Conservation (phyloP, 2,888 invertebrate genomes). For the Oscheius sp. region DNA sequence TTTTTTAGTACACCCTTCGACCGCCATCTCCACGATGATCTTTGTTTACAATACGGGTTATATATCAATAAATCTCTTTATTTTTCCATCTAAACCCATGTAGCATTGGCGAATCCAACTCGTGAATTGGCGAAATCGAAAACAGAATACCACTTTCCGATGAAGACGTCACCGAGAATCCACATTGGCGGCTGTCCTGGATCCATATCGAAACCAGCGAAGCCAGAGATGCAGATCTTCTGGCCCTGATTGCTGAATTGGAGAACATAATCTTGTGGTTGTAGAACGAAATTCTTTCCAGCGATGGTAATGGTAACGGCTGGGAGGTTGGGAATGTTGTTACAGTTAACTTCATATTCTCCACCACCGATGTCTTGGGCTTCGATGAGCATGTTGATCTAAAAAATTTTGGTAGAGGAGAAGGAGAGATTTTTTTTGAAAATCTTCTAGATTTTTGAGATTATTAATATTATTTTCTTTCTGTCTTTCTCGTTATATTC, state of each 20-base stretch:
- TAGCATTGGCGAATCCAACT: conserved; percentile 82
- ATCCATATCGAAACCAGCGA: conserved; percentile 94
- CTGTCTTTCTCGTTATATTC: too few relatives aligned
- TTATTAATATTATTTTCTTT: too few relatives aligned
- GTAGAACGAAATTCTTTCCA: conserved; percentile 81
- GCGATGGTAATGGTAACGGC: conserved; percentile 81
- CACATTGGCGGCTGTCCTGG: conserved; percentile 83
- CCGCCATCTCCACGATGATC: not conserved
- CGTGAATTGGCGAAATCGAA: conserved; percentile 88
- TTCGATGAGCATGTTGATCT: conserved; percentile 80
- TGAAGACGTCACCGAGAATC: conserved; percentile 97
- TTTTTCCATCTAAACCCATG: too few relatives aligned
- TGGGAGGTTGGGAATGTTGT: conserved; percentile 82
- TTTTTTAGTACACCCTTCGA: too few relatives aligned
- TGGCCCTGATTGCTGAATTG: conserved; percentile 70
- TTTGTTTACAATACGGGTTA: too few relatives aligned
- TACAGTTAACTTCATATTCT: conserved; percentile 80
- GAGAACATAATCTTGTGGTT: conserved; percentile 84
- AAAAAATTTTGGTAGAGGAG: conserved; percentile 53
- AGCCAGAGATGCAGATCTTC: conserved; percentile 90
- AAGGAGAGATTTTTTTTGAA: too few relatives aligned
- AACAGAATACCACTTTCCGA: conserved; percentile 93
- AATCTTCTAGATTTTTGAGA: too few relatives aligned
- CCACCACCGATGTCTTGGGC: conserved; percentile 83
- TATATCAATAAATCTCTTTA: too few relatives aligned